Evolutionary conservation across 1,140 invertebrate genomes (phyloP).

Genomic region (Pemphigus obesinymphae): DNA sequence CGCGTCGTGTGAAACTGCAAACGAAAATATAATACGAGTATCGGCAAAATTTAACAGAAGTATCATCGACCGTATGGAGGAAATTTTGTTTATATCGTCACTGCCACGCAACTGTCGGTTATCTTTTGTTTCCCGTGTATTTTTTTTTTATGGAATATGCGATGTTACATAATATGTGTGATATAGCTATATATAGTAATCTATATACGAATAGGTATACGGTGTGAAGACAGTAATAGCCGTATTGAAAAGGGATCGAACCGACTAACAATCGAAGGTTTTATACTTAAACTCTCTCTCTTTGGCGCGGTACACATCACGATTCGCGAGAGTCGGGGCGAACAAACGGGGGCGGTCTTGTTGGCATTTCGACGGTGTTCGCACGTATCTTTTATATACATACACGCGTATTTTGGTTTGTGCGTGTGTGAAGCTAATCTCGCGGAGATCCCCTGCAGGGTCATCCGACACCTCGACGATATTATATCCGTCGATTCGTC

Average conservation of each 20-base stretch:
- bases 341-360: constrained; percentile 1
- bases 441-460: constrained; percentile 33
- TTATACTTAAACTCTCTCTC: constrained; percentile 15
- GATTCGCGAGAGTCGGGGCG: background rate
- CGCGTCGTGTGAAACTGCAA: no score
- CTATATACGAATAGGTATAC: background rate
- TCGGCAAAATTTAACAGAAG: no score
- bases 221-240: background rate
- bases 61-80: no score
- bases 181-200: background rate
- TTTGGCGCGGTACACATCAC: background rate
- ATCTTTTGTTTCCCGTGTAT: background rate
- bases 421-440: constrained; percentile 19
- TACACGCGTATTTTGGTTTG: background rate
- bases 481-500: constrained; percentile 38
- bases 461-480: constrained; percentile 30
- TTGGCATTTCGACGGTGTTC: background rate
- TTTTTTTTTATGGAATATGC: no score
- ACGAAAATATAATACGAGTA: no score
- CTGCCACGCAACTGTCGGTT: no score
- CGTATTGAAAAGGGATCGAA: constrained; percentile 7
- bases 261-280: background rate
- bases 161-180: no score
- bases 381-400: constrained; percentile 13
- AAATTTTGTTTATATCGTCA: no score